A percentile compares a stretch with the other conserved stretches of the same genome.
phyloP scores from a whole-genome alignment of 1,140 invertebrate genomes.

The Microplitis demolitor region DNA sequence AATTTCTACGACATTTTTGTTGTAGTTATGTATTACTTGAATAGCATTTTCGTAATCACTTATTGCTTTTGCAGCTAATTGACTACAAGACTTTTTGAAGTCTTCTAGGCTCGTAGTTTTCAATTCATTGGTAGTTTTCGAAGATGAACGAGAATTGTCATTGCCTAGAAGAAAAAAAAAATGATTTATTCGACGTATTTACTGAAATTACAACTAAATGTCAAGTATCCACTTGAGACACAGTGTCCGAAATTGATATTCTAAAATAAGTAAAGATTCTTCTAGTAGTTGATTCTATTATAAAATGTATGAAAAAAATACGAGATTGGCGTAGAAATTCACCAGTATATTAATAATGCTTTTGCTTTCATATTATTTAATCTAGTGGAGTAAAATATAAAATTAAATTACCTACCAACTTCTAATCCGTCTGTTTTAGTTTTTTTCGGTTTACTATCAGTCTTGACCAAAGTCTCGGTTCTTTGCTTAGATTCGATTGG shows the following conservation, averaged over 20 bases:
- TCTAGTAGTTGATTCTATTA: no score
- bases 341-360: not conserved
- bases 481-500: constrained; percentile 42
- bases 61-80: constrained; percentile 63
- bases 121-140: constrained; percentile 35
- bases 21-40: constrained; percentile 64
- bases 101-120: constrained; percentile 59
- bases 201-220: not conserved
- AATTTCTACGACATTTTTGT: constrained; percentile 66
- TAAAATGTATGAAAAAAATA: no score
- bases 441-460: constrained; percentile 53
- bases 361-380: not conserved
- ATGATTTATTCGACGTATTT: not conserved
- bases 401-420: constrained; percentile 47
- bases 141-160: constrained; percentile 37
- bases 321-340: no score
- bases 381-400: not conserved
- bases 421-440: constrained; percentile 48
- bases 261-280: no score
- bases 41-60: constrained; percentile 64
- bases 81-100: constrained; percentile 63
- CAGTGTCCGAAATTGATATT: no score
- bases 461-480: constrained; percentile 40
- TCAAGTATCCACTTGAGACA: no score
- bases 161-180: constrained; percentile 29